Percentiles rank a stretch among this genome's conserved stretches.
Conservation (phyloP, 2,888 invertebrate genomes). For the Eristalis arbustorum region DNA sequence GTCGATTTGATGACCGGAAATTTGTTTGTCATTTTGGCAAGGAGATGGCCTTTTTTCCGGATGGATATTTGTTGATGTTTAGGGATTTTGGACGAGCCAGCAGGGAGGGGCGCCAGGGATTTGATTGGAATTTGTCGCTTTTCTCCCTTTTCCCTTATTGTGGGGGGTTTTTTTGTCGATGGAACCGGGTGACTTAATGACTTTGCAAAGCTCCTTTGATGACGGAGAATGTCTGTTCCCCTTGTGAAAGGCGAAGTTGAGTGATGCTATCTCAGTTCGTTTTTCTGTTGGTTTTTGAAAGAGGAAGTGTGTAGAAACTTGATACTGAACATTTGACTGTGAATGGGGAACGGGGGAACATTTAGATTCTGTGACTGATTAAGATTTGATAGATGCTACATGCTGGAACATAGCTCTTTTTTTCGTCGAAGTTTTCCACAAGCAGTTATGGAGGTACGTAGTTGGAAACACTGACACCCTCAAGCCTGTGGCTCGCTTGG, state of each 20-base stretch:
- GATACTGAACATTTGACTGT: too few relatives aligned
- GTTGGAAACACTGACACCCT: too few relatives aligned
- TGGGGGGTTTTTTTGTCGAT: constrained; percentile 23
- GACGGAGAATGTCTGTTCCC: constrained; percentile 23
- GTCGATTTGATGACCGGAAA: constrained; percentile 55
- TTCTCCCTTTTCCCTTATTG: not conserved
- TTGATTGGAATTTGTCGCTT: constrained; percentile 51
- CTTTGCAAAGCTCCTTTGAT: constrained; percentile 32
- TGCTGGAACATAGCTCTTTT: too few relatives aligned
- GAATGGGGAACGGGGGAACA: too few relatives aligned
- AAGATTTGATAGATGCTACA: too few relatives aligned
- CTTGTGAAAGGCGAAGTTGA: not conserved
- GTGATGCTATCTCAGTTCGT: too few relatives aligned
- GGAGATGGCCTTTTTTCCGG: constrained; percentile 27
- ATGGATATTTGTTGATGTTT: constrained; percentile 13
- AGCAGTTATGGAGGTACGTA: too few relatives aligned
- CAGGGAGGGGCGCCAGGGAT: constrained; percentile 19
- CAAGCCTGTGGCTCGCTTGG: too few relatives aligned
- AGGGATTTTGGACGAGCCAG: not conserved
- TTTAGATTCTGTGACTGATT: too few relatives aligned
- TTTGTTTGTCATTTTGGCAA: constrained; percentile 54
- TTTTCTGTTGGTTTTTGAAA: too few relatives aligned
- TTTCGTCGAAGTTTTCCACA: too few relatives aligned
- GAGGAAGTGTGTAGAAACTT: too few relatives aligned
- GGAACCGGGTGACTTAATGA: constrained; percentile 46